Evolutionary conservation across 92 coral and sea anemone species (phyloP).

Genomic region (Muricea muricata): DNA sequence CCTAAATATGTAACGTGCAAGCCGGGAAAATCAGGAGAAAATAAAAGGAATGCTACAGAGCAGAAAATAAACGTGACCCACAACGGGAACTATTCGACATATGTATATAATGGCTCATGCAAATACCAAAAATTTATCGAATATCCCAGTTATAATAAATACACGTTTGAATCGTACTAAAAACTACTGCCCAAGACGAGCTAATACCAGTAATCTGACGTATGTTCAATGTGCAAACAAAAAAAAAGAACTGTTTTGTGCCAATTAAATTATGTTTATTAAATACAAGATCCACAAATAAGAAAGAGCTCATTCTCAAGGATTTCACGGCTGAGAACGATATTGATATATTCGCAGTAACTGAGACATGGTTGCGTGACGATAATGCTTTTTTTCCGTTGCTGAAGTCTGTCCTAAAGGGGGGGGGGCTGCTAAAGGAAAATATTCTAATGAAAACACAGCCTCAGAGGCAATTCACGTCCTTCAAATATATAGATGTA

Average conservation of each 20-base stretch:
- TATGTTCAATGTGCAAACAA: constrained; percentile 11
- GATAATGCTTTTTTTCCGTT: constrained; percentile 31
- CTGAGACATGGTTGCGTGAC: constrained; percentile 60
- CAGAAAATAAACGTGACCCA: too few relatives aligned
- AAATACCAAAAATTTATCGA: too few relatives aligned
- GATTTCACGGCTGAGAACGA: constrained; percentile 52
- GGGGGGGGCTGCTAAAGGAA: constrained; percentile 51
- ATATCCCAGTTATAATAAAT: too few relatives aligned
- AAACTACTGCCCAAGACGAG: constrained; percentile 12
- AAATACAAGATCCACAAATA: constrained; percentile 15
- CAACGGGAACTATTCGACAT: too few relatives aligned
- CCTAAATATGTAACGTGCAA: too few relatives aligned
- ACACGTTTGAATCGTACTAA: not conserved
- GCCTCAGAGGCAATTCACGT: not conserved
- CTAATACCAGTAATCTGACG: not conserved
- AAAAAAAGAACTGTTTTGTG: constrained; percentile 35
- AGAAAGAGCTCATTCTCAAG: constrained; percentile 51
- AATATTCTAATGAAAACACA: not conserved
- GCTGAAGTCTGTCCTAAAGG: constrained; percentile 56
- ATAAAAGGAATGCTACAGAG: too few relatives aligned
- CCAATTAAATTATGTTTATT: constrained; percentile 36
- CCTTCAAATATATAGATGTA: not conserved
- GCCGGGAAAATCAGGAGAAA: too few relatives aligned
- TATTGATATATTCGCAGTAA: constrained; percentile 58
- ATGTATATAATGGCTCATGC: too few relatives aligned